A percentile compares a stretch with the other conserved stretches of the same genome.
Conservation (phyloP, 2,797 vertebrate genomes). For the Pipistrellus kuhlii region DNA sequence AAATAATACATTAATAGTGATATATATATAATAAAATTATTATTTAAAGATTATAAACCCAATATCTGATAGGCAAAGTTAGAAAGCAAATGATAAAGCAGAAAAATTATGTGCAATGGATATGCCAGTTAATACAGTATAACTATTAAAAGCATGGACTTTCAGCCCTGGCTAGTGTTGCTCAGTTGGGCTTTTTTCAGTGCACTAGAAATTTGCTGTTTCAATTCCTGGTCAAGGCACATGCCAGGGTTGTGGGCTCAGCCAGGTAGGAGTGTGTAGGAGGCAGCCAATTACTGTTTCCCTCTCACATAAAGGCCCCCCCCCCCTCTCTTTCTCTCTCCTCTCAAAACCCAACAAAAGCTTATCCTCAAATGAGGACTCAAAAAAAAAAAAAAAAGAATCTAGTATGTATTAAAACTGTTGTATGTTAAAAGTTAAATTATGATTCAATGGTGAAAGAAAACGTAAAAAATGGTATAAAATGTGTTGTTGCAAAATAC, state of each 20-base stretch:
- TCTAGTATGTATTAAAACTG: background rate
- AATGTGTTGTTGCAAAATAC: background rate
- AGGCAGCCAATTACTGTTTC: background rate
- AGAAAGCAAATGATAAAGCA: conserved; percentile 27
- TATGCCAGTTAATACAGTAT: background rate
- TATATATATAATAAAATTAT: background rate
- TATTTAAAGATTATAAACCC: conserved; percentile 34
- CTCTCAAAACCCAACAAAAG: background rate
- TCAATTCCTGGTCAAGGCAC: background rate
- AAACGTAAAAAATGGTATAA: background rate
- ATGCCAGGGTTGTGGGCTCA: background rate
- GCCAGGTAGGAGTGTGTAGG: background rate
- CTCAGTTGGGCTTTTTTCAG: too few relatives aligned
- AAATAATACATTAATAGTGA: conserved; percentile 32
- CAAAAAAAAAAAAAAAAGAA: background rate
- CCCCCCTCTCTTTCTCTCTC: too few relatives aligned
- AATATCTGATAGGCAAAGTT: background rate
- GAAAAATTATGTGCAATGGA: background rate
- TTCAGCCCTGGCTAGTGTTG: background rate
- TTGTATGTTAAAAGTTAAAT: background rate
- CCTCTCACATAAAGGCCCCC: background rate
- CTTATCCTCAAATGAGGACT: background rate
- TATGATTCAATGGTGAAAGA: background rate
- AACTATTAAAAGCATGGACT: background rate
- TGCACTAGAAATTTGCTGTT: too few relatives aligned